Base-by-base conservation (phyloP, 2,113 vertebrate species). In the Sapayoa aenigma region DNA sequence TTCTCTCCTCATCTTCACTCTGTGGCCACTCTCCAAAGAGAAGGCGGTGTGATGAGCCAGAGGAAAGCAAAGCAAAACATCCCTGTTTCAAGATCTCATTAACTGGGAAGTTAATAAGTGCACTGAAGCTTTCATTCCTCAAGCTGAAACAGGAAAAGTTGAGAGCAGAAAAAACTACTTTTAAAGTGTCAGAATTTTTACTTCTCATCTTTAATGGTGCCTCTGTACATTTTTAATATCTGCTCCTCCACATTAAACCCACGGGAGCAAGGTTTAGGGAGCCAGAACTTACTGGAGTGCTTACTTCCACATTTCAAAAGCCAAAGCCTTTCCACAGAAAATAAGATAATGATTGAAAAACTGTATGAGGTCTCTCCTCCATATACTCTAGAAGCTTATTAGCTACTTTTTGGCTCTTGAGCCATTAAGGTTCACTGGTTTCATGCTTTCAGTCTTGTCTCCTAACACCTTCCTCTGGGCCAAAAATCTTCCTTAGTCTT, bases 101-200 rank as follows among this genome's bases (percentile, higher is more conserved):
- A 96, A 91, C 83, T 94, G 79, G 60, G 73, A 93, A 93, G 88
- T 89, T 90, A 95, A 95, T 95, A 96, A 96, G 95, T 81, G 82
- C 94, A 87, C 85, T 87, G 93, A 84, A 86, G 93, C 93, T 96
- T 95, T 92, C 76, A 84, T 60, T 97, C 79, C 92, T 95, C 41
- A 28, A 96, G 88, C 83, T 65, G 79, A 95, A 96, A 87, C 35
- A 65, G 41, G 60, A 77, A 63, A 95, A 94, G 47, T 77, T 81
- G 77, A 84, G 88, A 89, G 67, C 35, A 60, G 35, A 11, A 47
- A 76, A 58, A 58, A 68, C 23, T 3, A 47, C 73, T 91, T 93
- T 22, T 30, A 49, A 74, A 60, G 56, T 60, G 35, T 81, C 73
- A 81, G 65, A 95, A 63, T 83, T 67, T 86, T 92, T 81, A n/a